Evolutionary conservation across 2,113 vertebrate genomes (phyloP).

Genomic region (Pteruthius melanotis): DNA sequence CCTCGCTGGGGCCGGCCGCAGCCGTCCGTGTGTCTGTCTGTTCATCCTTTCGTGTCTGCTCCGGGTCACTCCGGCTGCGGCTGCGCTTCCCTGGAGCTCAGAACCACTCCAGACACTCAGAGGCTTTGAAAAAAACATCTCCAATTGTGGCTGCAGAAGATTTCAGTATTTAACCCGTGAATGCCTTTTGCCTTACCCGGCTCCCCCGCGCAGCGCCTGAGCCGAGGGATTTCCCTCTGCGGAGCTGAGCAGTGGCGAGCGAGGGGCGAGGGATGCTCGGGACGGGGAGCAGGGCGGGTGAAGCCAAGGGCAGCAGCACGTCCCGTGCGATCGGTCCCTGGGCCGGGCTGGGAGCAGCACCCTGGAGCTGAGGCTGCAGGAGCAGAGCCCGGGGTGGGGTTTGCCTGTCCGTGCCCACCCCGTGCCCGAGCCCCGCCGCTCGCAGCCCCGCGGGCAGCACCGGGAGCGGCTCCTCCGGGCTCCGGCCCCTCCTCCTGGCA

Average conservation of each 20-base stretch:
- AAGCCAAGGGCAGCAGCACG: not conserved
- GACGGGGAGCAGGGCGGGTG: rapidly evolving
- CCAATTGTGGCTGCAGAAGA: not conserved
- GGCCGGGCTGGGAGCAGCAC: not conserved
- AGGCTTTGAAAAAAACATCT: rapidly evolving
- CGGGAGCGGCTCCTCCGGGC: rapidly evolving
- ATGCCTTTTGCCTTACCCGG: rapidly evolving
- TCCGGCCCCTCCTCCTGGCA: rapidly evolving
- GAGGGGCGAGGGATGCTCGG: rapidly evolving
- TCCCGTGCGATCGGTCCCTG: rapidly evolving
- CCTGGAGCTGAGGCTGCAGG: not conserved
- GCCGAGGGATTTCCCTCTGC: rapidly evolving
- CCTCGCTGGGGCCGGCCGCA: not conserved
- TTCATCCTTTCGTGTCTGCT: not conserved
- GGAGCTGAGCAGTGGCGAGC: rapidly evolving
- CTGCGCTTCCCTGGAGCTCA: not conserved
- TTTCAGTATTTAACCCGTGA: not conserved
- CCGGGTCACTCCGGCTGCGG: rapidly evolving
- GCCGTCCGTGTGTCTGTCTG: rapidly evolving
- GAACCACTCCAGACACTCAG: not conserved
- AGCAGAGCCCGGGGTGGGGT: not conserved
- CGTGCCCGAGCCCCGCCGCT: not conserved
- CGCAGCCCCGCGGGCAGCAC: rapidly evolving
- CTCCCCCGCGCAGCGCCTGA: rapidly evolving
- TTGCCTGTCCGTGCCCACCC: not conserved